Conservation (phyloP, 2,113 vertebrate species). For the Herpetotheres cachinnans region DNA sequence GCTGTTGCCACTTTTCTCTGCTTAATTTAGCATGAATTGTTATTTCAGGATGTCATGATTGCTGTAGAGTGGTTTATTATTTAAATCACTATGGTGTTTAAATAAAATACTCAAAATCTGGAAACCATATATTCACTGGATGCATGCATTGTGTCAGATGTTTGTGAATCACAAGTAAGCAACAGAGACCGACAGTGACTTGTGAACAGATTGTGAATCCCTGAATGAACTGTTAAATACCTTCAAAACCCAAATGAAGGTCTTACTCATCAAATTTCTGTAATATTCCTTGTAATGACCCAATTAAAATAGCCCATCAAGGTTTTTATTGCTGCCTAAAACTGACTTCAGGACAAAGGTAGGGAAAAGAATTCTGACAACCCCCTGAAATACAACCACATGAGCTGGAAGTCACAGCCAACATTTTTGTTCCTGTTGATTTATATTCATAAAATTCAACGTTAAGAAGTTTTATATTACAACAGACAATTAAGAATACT, state of each 20-base stretch:
- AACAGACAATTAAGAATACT: neutral
- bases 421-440: neutral
- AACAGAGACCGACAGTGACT: neutral
- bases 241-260: neutral
- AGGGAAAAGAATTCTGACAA: neutral
- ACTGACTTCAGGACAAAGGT: neutral
- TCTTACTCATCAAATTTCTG: neutral
- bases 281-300: neutral
- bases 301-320: neutral
- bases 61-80: conserved; percentile 50
- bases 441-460: neutral
- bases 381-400: neutral
- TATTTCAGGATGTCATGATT: conserved; percentile 62
- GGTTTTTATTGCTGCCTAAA: neutral
- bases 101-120: conserved; percentile 31
- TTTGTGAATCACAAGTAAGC: conserved; percentile 3
- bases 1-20: conserved; percentile 51
- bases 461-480: neutral
- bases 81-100: conserved; percentile 22
- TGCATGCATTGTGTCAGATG: neutral
- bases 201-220: neutral
- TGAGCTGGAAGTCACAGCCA: neutral
- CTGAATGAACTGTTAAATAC: neutral
- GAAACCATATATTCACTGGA: neutral
- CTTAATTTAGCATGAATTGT: conserved; percentile 56